These are phyloP conservation scores for Micromussa lordhowensis DNA, from an alignment of 92 coral and sea anemone genomes.

Conservation along the genomic window DNA sequence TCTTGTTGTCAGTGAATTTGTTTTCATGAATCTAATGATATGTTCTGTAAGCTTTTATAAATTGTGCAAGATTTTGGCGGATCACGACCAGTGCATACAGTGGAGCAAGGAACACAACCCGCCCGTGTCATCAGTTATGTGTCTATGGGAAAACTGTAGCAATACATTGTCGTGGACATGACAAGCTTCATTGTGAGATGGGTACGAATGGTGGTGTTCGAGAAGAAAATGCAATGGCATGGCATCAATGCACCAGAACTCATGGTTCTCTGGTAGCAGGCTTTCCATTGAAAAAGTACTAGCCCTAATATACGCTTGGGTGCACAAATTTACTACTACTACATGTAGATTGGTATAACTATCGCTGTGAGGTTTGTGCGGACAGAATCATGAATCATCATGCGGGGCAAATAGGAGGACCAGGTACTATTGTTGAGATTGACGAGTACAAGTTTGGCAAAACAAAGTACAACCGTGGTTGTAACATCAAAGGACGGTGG, in stretches of 20 bases:
- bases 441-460: slow-evolving; percentile 17
- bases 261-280: too few relatives aligned
- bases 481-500: too few relatives aligned
- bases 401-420: neutral
- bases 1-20: too few relatives aligned
- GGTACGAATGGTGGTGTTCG: too few relatives aligned
- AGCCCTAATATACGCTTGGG: too few relatives aligned
- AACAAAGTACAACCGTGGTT: neutral
- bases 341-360: slow-evolving; percentile 46
- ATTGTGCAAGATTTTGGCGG: too few relatives aligned
- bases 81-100: neutral
- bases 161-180: neutral
- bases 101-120: neutral
- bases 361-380: too few relatives aligned
- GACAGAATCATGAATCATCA: too few relatives aligned
- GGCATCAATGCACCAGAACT: too few relatives aligned
- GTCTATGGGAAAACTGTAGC: neutral
- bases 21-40: too few relatives aligned
- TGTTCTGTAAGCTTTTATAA: neutral
- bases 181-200: neutral
- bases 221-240: too few relatives aligned
- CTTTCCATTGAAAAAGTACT: too few relatives aligned
- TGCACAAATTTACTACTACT: neutral
- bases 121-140: neutral
- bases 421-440: neutral